Conservation (phyloP, 2,888 invertebrate species). For the Caenorhabditis sp. region DNA sequence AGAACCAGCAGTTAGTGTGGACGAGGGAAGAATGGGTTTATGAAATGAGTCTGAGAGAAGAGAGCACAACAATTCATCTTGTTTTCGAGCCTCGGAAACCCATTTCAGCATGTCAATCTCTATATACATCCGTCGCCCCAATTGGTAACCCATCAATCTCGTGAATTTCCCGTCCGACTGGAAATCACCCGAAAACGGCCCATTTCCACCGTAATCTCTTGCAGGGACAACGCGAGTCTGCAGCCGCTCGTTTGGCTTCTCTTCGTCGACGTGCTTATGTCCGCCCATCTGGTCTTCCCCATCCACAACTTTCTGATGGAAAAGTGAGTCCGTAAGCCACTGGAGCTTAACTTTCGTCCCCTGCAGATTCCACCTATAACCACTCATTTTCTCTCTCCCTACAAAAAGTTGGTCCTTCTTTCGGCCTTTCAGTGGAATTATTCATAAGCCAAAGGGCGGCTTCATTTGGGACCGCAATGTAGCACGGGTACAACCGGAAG, state of each 20-base stretch:
- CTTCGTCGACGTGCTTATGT: conserved; percentile 62
- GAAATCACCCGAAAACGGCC: background rate
- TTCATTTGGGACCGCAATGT: background rate
- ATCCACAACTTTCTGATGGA: conserved; percentile 61
- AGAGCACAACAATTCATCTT: conserved; percentile 42
- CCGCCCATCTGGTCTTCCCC: conserved; percentile 61
- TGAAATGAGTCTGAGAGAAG: conserved; percentile 8
- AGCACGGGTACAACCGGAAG: conserved; percentile 17
- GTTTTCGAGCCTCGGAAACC: conserved; percentile 34
- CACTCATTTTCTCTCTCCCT: background rate
- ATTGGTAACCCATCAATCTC: conserved; percentile 46
- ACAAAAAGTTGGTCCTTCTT: conserved; percentile 6
- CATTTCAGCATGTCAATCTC: conserved; percentile 35
- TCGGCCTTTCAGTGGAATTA: conserved; percentile 22
- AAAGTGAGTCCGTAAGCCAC: conserved; percentile 57
- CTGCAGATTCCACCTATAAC: conserved; percentile 23
- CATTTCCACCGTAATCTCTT: conserved; percentile 34
- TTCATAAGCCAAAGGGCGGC: conserved; percentile 15
- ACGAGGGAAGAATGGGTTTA: background rate
- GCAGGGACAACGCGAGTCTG: conserved; percentile 63
- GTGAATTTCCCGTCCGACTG: conserved; percentile 32
- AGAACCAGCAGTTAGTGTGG: background rate
- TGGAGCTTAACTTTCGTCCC: conserved; percentile 25
- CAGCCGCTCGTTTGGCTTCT: conserved; percentile 66
- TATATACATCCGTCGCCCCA: conserved; percentile 38